Evolutionary conservation across 2,797 vertebrate species (phyloP).

Genomic region (Anguilla pacifica): DNA sequence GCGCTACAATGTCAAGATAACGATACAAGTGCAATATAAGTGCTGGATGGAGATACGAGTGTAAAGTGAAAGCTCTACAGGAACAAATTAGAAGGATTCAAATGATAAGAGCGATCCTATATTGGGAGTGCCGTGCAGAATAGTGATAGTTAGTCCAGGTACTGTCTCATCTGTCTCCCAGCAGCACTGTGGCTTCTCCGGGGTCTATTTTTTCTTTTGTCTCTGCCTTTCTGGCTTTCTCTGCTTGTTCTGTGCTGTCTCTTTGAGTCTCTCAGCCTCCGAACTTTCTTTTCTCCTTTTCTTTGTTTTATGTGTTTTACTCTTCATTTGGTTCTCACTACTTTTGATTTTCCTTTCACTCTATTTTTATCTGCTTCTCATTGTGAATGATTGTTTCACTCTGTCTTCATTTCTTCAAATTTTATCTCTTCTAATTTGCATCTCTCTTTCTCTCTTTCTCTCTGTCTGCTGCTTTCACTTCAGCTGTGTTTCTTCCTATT

Average conservation of each 20-base stretch:
- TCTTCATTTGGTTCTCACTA: not conserved
- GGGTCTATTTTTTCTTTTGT: not conserved
- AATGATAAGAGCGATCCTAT: too few species aligned
- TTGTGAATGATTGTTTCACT: not conserved
- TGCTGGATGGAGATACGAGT: too few species aligned
- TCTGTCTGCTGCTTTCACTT: constrained; percentile 7
- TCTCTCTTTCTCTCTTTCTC: not conserved
- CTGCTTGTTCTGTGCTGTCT: not conserved
- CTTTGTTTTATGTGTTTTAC: not conserved
- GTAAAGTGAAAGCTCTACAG: too few species aligned
- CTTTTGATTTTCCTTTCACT: constrained; percentile 6
- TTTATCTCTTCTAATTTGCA: not conserved
- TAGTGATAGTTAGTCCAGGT: too few species aligned
- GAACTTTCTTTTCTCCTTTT: constrained; percentile 23
- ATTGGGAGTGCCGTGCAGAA: too few species aligned
- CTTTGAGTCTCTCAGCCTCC: not conserved
- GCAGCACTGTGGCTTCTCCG: not conserved
- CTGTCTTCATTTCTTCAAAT: too few species aligned
- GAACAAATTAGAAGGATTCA: too few species aligned
- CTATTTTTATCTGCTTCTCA: not conserved
- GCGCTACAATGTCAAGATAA: too few species aligned
- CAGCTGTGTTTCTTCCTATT: not conserved
- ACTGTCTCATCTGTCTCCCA: not conserved
- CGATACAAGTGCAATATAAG: too few species aligned
- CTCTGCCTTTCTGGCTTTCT: not conserved